Evolutionary conservation across 1,140 invertebrate species (phyloP), one percentile per base, ranked within the genome.

Genomic region (Drosophila repleta): DNA sequence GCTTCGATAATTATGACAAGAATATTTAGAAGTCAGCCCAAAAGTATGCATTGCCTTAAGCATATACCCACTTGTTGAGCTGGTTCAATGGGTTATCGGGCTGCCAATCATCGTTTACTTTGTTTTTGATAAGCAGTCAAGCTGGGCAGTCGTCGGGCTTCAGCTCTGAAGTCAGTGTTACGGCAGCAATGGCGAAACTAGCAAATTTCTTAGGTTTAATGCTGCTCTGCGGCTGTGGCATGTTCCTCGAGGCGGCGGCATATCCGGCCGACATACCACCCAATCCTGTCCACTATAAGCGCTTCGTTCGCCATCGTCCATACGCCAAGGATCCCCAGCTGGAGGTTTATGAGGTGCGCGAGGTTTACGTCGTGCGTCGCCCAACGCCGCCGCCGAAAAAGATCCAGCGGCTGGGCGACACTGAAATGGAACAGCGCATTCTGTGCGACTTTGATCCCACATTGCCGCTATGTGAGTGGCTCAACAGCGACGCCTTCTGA

Each of bases 381-480:
- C 29, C 45, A 10, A 71, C 64, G 7, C 66, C 72, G 0, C 21
- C 20, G 2, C 29, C 63, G 0, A 63, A 48, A 20, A 7, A 17
- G 5, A 15, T 52, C 24, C 15, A 24, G n/a, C 18, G n/a, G 8
- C 13, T 67, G 15, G 32, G 21, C 3, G 62, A 74, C 6, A 56
- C 55, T 3, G 49, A 66, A 11, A 37, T 80, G 41, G 71, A 78
- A 6, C 43, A 39, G 7, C 56, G 7, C 5, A 79, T 73, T n/a
- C 51, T 43, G 29, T 85, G 81, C 24, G 66, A 78, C 21, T 78
- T 77, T 18, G 35, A 85, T 18, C 81, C 81, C 21, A 75, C 62
- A 1, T 17, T 62, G 6, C 62, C 72, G 1, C 52, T 75, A 35
- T 85, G 81, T 85, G n/a, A 77, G 81, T 55, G 17, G 11, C 2